Base-by-base conservation (phyloP, 1,140 invertebrate genomes). In the Aphis craccivora region DNA sequence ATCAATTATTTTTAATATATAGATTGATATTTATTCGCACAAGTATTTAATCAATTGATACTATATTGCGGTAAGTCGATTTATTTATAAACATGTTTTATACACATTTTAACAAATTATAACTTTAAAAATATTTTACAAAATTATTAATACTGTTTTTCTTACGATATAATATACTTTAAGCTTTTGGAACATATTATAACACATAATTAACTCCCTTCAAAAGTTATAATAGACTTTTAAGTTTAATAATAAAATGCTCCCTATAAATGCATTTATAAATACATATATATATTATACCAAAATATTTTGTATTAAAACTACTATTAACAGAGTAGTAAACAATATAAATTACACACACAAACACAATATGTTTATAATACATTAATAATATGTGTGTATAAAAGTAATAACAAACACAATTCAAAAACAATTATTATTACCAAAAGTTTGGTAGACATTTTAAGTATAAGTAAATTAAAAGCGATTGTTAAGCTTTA, bases 341-440 rank as follows among this genome's bases (percentile, higher is more conserved):
- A 30, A 67, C 30, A 30, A 60, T 30, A 30, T 30, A 11, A 30
- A 30, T 9, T 40, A 67, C 20, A 67, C 60, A n/a, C 48, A 51
- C 18, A 51, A 3, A 51, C 14, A 51, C 48, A 40, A 40, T 40
- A n/a, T 67, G 60, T 18, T 67, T n/a, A n/a, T 76, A 76, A 76
- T n/a, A 76, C 23, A 76, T n/a, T n/a, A 67, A n/a, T 48, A 48
- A 67, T 67, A 67, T 30, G 30, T 67, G 60, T 11, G 60, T n/a
- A 67, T 67, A n/a, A 76, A 76, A 76, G 60, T 76, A 76, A n/a
- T 76, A 76, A 67, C 14, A 67, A 76, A 76, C 60, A 51, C 48
- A 48, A 87, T 87, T 87, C 43, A 25, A 45, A 48, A 87, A n/a
- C 83, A 86, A 86, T 86, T 86, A 43, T 86, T 76, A 86, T 25